These are phyloP conservation scores for Motacilla tschutschensis DNA, from an alignment of 2,113 vertebrate genomes.

Conservation along the genomic window DNA sequence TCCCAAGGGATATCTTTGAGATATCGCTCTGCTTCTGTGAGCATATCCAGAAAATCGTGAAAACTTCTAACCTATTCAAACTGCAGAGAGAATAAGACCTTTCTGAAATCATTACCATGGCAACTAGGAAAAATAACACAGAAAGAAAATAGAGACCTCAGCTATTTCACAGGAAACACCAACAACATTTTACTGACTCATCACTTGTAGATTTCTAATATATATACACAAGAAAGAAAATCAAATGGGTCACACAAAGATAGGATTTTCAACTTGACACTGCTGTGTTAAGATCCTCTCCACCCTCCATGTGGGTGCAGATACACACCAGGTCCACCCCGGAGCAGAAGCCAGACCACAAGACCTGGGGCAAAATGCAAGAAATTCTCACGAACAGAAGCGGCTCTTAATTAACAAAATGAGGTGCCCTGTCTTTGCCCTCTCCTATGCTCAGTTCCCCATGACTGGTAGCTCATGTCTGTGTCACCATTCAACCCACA, in stretches of 20 bases:
- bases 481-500: neutral
- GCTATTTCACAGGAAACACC: conserved; percentile 65
- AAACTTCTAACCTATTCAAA: conserved; percentile 47
- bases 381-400: neutral
- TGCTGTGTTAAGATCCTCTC: neutral
- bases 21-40: neutral
- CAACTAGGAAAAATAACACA: conserved; percentile 58
- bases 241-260: neutral
- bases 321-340: neutral
- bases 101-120: conserved; percentile 62
- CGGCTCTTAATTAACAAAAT: neutral
- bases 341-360: neutral
- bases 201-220: conserved; percentile 53
- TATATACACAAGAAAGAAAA: conserved; percentile 10
- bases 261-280: neutral
- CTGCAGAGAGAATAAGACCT: conserved; percentile 21
- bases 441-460: neutral
- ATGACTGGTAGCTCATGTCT: neutral
- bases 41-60: neutral
- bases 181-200: conserved; percentile 63
- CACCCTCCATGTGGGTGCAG: neutral
- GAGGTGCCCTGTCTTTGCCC: neutral
- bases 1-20: neutral
- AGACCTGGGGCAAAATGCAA: neutral
- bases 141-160: conserved; percentile 54